Evolutionary conservation across 2,888 invertebrate genomes (phyloP).

Genomic region (Monopis laevigella): DNA sequence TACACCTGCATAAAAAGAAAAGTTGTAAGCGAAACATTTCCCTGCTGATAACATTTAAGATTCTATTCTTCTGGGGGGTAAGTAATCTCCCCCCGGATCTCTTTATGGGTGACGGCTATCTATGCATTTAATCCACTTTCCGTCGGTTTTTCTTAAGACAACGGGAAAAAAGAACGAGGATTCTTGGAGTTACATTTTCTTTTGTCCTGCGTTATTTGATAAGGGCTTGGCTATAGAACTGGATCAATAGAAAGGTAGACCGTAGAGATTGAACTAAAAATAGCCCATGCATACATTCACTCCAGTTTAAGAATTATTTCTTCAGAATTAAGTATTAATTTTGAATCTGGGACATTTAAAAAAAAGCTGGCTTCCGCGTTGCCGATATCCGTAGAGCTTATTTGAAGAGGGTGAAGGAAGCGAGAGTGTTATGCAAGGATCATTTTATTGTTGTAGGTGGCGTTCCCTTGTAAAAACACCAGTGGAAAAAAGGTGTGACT

Average conservation of each 20-base stretch:
- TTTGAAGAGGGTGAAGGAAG: too few relatives aligned
- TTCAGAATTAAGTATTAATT: too few relatives aligned
- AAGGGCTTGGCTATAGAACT: conserved; percentile 33
- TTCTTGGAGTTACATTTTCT: conserved; percentile 21
- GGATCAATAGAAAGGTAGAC: neutral
- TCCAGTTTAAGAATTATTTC: too few relatives aligned
- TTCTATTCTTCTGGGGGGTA: conserved; percentile 1
- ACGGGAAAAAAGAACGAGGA: conserved; percentile 31
- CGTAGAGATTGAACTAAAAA: neutral
- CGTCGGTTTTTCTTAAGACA: conserved; percentile 48
- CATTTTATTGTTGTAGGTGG: too few relatives aligned
- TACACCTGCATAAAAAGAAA: conserved; percentile 31
- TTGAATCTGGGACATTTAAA: too few relatives aligned
- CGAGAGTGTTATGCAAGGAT: too few relatives aligned
- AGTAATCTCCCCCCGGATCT: conserved; percentile 41
- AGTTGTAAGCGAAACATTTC: conserved; percentile 8
- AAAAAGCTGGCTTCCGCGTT: too few relatives aligned
- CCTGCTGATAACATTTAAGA: conserved; percentile 20
- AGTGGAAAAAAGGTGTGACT: too few relatives aligned
- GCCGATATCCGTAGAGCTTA: too few relatives aligned
- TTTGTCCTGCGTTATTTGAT: conserved; percentile 44
- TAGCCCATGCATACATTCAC: too few relatives aligned
- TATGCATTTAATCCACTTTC: conserved; percentile 59
- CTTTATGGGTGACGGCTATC: conserved; percentile 49
- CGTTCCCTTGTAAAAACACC: too few relatives aligned